Evolutionary conservation across 2,797 vertebrate species (phyloP).

Genomic region (Myotis planiceps): DNA sequence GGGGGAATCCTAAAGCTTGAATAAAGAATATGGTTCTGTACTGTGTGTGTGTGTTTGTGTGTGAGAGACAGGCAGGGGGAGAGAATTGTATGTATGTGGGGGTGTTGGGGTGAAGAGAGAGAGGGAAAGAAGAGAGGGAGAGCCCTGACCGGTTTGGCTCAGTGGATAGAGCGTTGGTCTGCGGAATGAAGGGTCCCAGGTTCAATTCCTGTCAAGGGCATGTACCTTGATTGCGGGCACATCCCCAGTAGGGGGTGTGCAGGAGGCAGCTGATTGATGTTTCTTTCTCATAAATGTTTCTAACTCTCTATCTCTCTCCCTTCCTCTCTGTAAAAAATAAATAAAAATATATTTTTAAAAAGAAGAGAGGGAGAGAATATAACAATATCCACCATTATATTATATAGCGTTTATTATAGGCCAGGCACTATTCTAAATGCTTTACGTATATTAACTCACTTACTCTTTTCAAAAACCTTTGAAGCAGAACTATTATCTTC

Average conservation of each 20-base stretch:
- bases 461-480: constrained; percentile 38
- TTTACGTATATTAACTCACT: constrained; percentile 13
- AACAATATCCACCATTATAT: not conserved
- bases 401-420: not conserved
- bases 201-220: too few relatives aligned
- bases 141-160: too few relatives aligned
- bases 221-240: too few relatives aligned
- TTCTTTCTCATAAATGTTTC: too few relatives aligned
- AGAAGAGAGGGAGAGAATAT: not conserved
- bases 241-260: too few relatives aligned
- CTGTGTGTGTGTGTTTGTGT: too few relatives aligned
- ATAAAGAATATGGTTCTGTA: not conserved
- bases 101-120: not conserved
- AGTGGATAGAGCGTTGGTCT: too few relatives aligned
- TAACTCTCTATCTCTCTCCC: too few relatives aligned
- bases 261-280: too few relatives aligned
- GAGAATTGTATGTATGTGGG: not conserved
- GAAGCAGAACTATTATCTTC: not conserved
- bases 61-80: too few relatives aligned
- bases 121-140: not conserved
- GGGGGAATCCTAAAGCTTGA: constrained; percentile 22
- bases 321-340: too few relatives aligned
- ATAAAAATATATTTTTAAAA: not conserved
- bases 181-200: too few relatives aligned
- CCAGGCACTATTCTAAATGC: not conserved